Evolutionary conservation across 2,113 vertebrate species (phyloP), one percentile per base, ranked within the genome.

Genomic region (Periophthalmus modestus): DNA sequence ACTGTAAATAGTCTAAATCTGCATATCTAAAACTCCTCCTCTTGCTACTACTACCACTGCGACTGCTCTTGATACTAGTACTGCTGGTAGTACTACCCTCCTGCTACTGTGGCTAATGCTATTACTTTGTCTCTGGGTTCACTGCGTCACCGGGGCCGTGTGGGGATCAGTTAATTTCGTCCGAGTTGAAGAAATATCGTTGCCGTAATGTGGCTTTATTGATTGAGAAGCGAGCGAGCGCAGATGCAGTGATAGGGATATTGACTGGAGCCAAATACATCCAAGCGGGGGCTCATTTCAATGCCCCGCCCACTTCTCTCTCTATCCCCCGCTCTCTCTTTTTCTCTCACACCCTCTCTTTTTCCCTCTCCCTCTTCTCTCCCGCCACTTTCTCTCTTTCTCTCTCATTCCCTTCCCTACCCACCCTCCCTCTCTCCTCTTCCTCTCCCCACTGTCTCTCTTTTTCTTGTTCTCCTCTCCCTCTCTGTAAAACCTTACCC

Each of bases 251-350:
- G 55, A 83, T 74, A 46, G 55, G 63, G 50, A 75, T 86, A 77
- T 84, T 75, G 79, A 82, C 86, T 82, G 6, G 48, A 86, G 74
- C 68, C 71, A 78, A 80, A 86, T 79, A 84, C 11, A 83, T 48
- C 69, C 79, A 77, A 77, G 74, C 75, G 72, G 73, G 74, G 73
- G 68, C 75, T 72, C 77, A 78, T 81, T 84, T 76, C 74, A 68
- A 75, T 39, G 65, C 75, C 75, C 72, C 54, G 43, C n/a, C 57
- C 50, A 9, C 39, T 43, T 43, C 39, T 43, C 7, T 43, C 39
- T 2, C 9, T 10, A 7, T 43, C 7, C 50, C 19, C 18, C 50
- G 15, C 2, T 18, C 50, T 18, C 2, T 54, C 19, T 9, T n/a
- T 52, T 15, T n/a, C 61, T 43, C n/a, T 2, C 2, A 9, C 46